These are phyloP conservation scores for Pseudobourletiella spinata DNA, from an alignment of 1,140 invertebrate species.

Conservation along the genomic window DNA sequence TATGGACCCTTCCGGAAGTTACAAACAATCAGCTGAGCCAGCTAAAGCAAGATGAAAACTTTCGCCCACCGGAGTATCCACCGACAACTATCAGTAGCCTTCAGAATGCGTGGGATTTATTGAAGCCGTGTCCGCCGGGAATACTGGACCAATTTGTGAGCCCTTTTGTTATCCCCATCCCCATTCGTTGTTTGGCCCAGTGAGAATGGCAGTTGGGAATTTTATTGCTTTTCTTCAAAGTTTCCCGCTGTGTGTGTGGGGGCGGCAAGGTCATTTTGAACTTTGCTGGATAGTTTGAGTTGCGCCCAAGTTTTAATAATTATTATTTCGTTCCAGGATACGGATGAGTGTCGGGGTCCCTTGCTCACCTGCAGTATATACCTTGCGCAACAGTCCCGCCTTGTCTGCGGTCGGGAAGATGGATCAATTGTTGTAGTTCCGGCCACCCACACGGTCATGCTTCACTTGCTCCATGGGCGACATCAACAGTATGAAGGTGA, in stretches of 20 bases:
- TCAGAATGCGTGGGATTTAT: constrained; percentile 71
- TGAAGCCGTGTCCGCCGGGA: constrained; percentile 77
- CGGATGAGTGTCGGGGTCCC: constrained; percentile 46
- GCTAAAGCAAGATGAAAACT: constrained; percentile 48
- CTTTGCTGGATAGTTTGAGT: no score
- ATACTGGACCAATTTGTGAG: constrained; percentile 78
- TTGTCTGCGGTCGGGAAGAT: constrained; percentile 91
- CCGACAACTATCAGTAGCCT: constrained; percentile 69
- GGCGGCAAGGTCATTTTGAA: no score
- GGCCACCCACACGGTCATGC: constrained; percentile 88
- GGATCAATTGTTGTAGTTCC: constrained; percentile 95
- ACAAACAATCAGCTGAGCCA: constrained; percentile 56
- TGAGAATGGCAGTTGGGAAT: no score
- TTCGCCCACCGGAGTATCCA: constrained; percentile 45
- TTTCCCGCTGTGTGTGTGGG: no score
- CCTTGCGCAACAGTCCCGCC: constrained; percentile 77
- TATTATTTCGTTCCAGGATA: constrained; percentile 34
- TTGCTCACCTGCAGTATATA: constrained; percentile 87
- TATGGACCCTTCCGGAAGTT: constrained; percentile 82
- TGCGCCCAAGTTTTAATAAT: not conserved
- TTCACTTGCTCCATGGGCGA: constrained; percentile 81
- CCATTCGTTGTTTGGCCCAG: no score
- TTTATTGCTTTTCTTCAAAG: no score
- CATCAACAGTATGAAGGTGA: constrained; percentile 78
- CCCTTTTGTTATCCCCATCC: no score